phyloP scores from a whole-genome alignment of 2,797 vertebrate genomes.

The Girardinus metallicus region DNA sequence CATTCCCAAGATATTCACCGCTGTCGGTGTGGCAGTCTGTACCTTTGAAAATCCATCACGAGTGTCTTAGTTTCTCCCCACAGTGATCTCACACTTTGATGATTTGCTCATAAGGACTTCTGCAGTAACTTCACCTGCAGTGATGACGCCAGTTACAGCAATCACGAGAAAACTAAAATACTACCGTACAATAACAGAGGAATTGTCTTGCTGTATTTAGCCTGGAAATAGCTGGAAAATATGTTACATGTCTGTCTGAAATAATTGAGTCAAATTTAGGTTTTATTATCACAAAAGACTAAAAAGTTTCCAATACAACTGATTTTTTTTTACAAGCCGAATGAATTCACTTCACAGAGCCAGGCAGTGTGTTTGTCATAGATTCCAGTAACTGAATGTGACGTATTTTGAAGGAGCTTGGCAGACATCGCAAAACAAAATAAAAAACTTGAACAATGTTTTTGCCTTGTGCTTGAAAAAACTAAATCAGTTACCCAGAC shows the following conservation, averaged over 20 bases:
- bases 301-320: conserved; percentile 7
- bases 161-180: not conserved
- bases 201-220: not conserved
- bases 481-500: conserved; percentile 77
- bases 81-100: not conserved
- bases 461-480: conserved; percentile 74
- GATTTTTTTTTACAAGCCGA: not conserved
- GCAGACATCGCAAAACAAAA: conserved; percentile 65
- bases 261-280: not conserved
- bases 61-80: not conserved
- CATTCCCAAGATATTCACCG: not conserved
- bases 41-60: not conserved
- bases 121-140: not conserved
- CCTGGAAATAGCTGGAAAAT: not conserved
- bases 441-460: conserved; percentile 67
- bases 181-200: not conserved
- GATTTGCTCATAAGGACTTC: not conserved
- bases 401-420: conserved; percentile 64
- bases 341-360: conserved; percentile 8
- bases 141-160: not conserved
- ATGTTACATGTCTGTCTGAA: not conserved
- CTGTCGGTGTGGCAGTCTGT: not conserved
- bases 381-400: conserved; percentile 55
- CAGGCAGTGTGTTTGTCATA: conserved; percentile 30
- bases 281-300: conserved; percentile 8